Evolutionary conservation across 2,888 invertebrate species (phyloP).

Genomic region (Drosophila greeni): DNA sequence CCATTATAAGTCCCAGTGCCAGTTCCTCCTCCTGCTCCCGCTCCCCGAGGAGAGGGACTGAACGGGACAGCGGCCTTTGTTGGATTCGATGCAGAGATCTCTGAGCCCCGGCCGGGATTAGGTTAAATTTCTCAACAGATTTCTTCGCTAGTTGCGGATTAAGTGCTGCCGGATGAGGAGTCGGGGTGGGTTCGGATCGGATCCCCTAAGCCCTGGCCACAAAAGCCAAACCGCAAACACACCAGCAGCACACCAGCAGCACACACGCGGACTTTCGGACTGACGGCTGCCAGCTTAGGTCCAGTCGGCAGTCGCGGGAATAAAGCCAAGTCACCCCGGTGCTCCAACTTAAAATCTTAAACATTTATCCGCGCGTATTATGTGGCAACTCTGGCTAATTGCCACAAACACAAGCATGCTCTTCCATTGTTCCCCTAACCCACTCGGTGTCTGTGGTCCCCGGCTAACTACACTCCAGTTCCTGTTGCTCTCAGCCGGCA

Average conservation of each 20-base stretch:
- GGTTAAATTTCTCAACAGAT: slow-evolving; percentile 71
- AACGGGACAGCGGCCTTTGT: slow-evolving; percentile 11
- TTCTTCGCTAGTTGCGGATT: slow-evolving; percentile 49
- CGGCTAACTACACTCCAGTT: slow-evolving; percentile 4
- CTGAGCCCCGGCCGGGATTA: slow-evolving; percentile 61
- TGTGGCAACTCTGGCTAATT: slow-evolving; percentile 77
- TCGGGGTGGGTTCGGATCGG: not conserved
- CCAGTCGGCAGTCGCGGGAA: slow-evolving; percentile 28
- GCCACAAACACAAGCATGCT: slow-evolving; percentile 54
- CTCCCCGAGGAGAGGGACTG: not conserved
- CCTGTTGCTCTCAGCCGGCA: slow-evolving; percentile 29
- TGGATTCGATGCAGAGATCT: slow-evolving; percentile 21
- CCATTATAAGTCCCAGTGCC: slow-evolving; percentile 65
- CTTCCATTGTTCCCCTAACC: slow-evolving; percentile 1
- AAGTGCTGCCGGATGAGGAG: slow-evolving; percentile 14
- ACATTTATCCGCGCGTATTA: slow-evolving; percentile 77
- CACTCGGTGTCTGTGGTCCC: not conserved
- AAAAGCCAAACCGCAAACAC: slow-evolving; percentile 59
- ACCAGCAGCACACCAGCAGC: slow-evolving; percentile 2
- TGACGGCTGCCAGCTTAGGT: slow-evolving; percentile 56
- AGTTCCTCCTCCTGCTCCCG: not conserved
- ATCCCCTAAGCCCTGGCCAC: slow-evolving; percentile 37
- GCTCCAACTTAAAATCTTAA: slow-evolving; percentile 73
- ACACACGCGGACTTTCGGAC: slow-evolving; percentile 46
- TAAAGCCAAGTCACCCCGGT: not conserved